A percentile compares a stretch with the other conserved stretches of the same genome.
Conservation (phyloP, 2,797 vertebrate genomes). For the Linurgus olivaceus region DNA sequence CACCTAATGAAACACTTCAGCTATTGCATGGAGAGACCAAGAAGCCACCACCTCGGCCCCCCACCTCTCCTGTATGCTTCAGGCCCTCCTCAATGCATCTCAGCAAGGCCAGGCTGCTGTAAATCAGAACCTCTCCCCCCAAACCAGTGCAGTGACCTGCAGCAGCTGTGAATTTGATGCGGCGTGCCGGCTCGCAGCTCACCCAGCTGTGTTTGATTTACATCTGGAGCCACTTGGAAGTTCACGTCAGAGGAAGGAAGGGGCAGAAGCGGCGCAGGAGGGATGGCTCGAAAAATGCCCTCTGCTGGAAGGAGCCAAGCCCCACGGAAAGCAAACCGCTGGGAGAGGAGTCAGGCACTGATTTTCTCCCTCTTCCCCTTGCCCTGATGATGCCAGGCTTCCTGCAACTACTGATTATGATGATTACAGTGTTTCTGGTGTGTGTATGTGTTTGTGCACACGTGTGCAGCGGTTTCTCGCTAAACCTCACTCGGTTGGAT, state of each 20-base stretch:
- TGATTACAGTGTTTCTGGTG: slow-evolving; percentile 27
- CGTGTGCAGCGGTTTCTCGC: slow-evolving; percentile 58
- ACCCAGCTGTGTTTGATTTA: slow-evolving; percentile 17
- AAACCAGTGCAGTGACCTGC: not conserved
- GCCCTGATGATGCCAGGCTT: not conserved
- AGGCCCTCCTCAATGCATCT: not conserved
- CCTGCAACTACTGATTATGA: not conserved
- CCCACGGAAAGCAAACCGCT: not conserved
- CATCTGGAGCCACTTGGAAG: slow-evolving; percentile 16
- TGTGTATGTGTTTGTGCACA: slow-evolving; percentile 63
- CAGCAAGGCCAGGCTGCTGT: not conserved
- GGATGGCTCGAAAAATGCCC: not conserved
- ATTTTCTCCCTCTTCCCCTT: not conserved
- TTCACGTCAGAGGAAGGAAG: not conserved
- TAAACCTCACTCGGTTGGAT: slow-evolving; percentile 6
- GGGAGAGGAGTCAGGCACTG: not conserved
- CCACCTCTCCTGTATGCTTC: not conserved
- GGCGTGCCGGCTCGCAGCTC: accelerated
- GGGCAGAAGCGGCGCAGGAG: not conserved
- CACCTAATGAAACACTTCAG: not conserved
- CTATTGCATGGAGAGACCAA: not conserved
- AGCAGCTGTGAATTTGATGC: not conserved
- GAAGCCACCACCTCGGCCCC: not conserved
- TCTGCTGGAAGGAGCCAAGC: not conserved
- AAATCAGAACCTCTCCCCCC: not conserved